Evolutionary conservation across 2,113 vertebrate species (phyloP).

Genomic region (Atrichornis clamosus): DNA sequence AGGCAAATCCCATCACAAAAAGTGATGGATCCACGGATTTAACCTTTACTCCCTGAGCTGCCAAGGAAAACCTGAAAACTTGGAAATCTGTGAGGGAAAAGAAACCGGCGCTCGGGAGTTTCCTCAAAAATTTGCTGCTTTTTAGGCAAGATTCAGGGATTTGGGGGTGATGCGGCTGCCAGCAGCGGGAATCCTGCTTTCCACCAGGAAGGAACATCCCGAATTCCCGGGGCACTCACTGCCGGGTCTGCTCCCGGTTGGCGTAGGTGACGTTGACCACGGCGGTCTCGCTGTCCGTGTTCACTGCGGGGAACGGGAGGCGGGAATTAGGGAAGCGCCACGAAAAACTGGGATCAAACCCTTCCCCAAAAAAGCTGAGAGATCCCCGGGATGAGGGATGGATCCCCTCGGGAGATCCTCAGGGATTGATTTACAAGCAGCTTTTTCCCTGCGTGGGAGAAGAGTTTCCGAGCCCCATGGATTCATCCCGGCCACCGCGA

Average conservation of each 20-base stretch:
- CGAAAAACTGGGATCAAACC: fast-evolving
- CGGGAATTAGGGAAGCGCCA: background rate
- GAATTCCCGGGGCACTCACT: conserved; percentile 75
- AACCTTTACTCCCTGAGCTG: fast-evolving
- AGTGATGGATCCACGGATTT: too few species aligned
- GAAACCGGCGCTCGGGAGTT: fast-evolving
- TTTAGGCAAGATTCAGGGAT: background rate
- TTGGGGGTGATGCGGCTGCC: background rate
- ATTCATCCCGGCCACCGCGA: background rate
- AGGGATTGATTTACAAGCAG: background rate
- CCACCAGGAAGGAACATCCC: background rate
- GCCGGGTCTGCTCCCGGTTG: conserved; percentile 89
- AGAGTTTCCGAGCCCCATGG: fast-evolving
- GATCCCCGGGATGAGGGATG: fast-evolving
- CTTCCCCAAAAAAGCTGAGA: background rate
- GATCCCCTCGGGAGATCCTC: fast-evolving
- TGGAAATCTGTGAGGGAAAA: background rate
- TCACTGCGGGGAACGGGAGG: conserved; percentile 73
- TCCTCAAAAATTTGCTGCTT: too few species aligned
- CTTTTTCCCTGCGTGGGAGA: background rate
- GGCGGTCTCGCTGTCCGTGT: conserved; percentile 92
- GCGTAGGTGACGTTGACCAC: conserved; percentile 94
- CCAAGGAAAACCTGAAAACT: background rate
- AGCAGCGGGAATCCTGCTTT: background rate
- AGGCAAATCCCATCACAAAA: background rate